These are phyloP conservation scores for Folsomia manolachei DNA, from an alignment of 2,888 invertebrate species.

Conservation along the genomic window DNA sequence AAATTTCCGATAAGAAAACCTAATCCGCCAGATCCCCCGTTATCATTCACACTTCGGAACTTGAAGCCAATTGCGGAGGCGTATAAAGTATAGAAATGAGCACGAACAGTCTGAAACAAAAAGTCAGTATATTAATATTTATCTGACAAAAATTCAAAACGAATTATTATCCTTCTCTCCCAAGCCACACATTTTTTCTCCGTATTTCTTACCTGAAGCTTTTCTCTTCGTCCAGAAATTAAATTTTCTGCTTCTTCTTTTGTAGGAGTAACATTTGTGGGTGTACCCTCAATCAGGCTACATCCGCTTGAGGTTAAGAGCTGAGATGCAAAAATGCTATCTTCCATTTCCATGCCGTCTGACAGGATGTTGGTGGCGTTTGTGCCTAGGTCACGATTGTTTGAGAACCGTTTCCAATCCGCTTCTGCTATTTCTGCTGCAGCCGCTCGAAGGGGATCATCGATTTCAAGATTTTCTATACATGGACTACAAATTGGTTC, in stretches of 20 bases:
- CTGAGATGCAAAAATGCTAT: not conserved
- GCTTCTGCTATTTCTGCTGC: not conserved
- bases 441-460: not conserved
- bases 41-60: slow-evolving; percentile 58
- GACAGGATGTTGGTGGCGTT: too few relatives aligned
- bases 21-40: slow-evolving; percentile 53
- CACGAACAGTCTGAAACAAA: too few relatives aligned
- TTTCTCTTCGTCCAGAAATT: slow-evolving; percentile 55
- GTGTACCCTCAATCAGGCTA: not conserved
- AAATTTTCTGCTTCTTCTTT: slow-evolving; percentile 9
- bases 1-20: slow-evolving; percentile 60
- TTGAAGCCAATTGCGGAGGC: slow-evolving; percentile 59
- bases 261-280: not conserved
- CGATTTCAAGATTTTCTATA: not conserved
- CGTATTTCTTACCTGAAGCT: too few relatives aligned
- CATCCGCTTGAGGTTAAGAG: slow-evolving; percentile 1
- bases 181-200: too few relatives aligned
- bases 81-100: slow-evolving; percentile 61
- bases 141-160: too few relatives aligned
- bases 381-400: not conserved
- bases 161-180: too few relatives aligned
- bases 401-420: slow-evolving; percentile 24
- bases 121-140: too few relatives aligned
- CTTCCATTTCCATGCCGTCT: not conserved
- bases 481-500: not conserved